Percentiles rank a stretch among this genome's conserved stretches.
phyloP scores from a whole-genome alignment of 2,113 vertebrate species.

The Siniperca chuatsi region DNA sequence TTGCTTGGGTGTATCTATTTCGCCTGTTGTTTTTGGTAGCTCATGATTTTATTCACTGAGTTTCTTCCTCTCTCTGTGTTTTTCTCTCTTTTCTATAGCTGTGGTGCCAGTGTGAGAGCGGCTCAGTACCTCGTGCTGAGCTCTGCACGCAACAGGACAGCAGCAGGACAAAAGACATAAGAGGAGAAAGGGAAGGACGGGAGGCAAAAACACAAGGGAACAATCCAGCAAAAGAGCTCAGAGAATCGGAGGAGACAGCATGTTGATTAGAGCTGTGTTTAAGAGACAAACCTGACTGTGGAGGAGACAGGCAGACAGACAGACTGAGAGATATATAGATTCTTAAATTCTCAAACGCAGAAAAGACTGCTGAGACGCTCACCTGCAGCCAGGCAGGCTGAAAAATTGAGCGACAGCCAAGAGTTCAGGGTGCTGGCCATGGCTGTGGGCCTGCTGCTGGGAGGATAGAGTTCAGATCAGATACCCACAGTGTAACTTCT shows the following conservation, averaged over 20 bases:
- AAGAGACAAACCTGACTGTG: constrained; percentile 37
- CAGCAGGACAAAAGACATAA: constrained; percentile 48
- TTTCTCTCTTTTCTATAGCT: constrained; percentile 61
- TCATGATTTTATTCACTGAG: constrained; percentile 58
- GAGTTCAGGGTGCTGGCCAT: constrained; percentile 75
- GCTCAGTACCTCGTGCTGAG: constrained; percentile 56
- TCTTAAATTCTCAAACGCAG: neutral
- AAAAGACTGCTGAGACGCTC: constrained; percentile 8
- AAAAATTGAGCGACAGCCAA: constrained; percentile 26
- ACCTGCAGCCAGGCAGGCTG: constrained; percentile 14
- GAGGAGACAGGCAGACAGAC: constrained; percentile 7
- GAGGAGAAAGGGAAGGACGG: constrained; percentile 18
- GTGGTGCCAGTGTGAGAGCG: constrained; percentile 46
- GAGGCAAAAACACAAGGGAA: constrained; percentile 31
- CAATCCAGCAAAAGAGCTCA: constrained; percentile 11
- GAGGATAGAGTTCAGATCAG: constrained; percentile 76
- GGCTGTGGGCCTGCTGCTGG: constrained; percentile 86
- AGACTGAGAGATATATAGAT: neutral
- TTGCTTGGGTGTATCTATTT: constrained; percentile 24
- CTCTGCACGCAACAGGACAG: constrained; percentile 48
- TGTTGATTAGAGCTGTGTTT: constrained; percentile 69
- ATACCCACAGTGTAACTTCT: constrained; percentile 18
- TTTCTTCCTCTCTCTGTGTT: constrained; percentile 59
- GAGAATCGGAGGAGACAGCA: constrained; percentile 61
- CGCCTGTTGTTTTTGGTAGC: constrained; percentile 37